Evolutionary conservation across 2,113 vertebrate species (phyloP).

Genomic region (Varanus komodoensis): DNA sequence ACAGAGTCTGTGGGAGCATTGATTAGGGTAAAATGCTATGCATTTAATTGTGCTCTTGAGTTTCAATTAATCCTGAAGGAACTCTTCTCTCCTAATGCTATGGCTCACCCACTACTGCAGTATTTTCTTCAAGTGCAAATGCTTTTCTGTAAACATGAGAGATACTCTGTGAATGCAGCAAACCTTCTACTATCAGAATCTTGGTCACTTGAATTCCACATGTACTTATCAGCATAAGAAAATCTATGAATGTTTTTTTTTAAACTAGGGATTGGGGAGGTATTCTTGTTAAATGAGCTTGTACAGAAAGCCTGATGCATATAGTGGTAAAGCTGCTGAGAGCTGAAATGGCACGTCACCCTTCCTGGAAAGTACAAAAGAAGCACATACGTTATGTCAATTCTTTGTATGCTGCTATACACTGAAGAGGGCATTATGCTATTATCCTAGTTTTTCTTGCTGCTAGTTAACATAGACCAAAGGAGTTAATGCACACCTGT

Average conservation of each 20-base stretch:
- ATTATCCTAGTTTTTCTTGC: conserved; percentile 48
- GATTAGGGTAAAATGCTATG: conserved; percentile 77
- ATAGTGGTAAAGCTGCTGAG: conserved; percentile 51
- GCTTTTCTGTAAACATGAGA: conserved; percentile 43
- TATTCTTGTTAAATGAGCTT: not conserved
- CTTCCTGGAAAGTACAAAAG: conserved; percentile 55
- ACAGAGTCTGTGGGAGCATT: conserved; percentile 72
- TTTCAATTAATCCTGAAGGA: conserved; percentile 70
- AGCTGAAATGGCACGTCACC: conserved; percentile 38
- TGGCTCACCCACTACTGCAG: conserved; percentile 56
- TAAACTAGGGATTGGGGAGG: not conserved
- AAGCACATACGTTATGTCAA: conserved; percentile 62
- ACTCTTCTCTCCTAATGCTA: conserved; percentile 47
- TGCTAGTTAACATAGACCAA: conserved; percentile 68
- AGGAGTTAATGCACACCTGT: conserved; percentile 42
- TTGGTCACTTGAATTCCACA: not conserved
- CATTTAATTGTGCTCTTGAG: conserved; percentile 73
- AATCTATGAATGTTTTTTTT: not conserved
- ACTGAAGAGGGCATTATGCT: conserved; percentile 64
- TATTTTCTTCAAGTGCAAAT: conserved; percentile 62
- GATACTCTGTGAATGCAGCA: conserved; percentile 24
- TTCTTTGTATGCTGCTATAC: conserved; percentile 66
- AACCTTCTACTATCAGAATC: not conserved
- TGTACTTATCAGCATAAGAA: not conserved
- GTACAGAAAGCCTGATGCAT: conserved; percentile 33